A percentile compares a stretch with the other conserved stretches of the same genome.
These are phyloP conservation scores for Tillus elongatus DNA, from an alignment of 2,888 invertebrate genomes.

Conservation along the genomic window DNA sequence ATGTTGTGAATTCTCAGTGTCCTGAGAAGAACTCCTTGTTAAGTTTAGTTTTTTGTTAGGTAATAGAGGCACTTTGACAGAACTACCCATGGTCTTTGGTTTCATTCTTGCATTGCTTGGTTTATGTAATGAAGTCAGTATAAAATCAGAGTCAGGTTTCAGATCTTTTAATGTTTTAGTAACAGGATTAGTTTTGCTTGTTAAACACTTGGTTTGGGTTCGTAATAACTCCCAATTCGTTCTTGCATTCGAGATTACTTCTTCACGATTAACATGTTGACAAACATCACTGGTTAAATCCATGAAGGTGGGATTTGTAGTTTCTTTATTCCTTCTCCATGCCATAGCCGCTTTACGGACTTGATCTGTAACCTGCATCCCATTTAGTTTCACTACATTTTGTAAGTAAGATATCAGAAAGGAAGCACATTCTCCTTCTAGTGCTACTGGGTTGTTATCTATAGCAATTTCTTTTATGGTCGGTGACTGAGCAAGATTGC, in stretches of 20 bases:
- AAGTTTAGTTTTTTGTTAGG: slow-evolving; percentile 49
- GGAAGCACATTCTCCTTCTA: slow-evolving; percentile 72
- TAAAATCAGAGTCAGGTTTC: slow-evolving; percentile 39
- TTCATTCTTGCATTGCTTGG: slow-evolving; percentile 21
- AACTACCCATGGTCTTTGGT: slow-evolving; percentile 13
- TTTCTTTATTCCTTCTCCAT: slow-evolving; percentile 71
- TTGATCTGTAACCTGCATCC: slow-evolving; percentile 72
- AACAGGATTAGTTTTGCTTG: slow-evolving; percentile 31
- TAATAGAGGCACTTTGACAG: slow-evolving; percentile 37
- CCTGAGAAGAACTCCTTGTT: slow-evolving; percentile 44
- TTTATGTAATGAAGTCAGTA: slow-evolving; percentile 36
- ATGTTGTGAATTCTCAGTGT: slow-evolving; percentile 53
- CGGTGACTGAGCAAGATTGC: slow-evolving; percentile 66
- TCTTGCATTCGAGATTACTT: slow-evolving; percentile 74
- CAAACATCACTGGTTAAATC: slow-evolving; percentile 52
- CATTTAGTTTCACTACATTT: slow-evolving; percentile 61
- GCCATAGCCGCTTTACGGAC: slow-evolving; percentile 68
- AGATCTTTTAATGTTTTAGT: slow-evolving; percentile 32
- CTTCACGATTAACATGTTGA: slow-evolving; percentile 59
- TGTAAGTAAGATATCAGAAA: slow-evolving; percentile 75
- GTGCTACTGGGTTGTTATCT: slow-evolving; percentile 74
- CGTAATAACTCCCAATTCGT: slow-evolving; percentile 79
- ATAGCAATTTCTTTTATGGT: slow-evolving; percentile 75
- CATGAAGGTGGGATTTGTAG: slow-evolving; percentile 57
- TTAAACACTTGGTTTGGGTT: slow-evolving; percentile 53